A percentile compares a stretch with the other conserved stretches of the same genome.
phyloP scores from a whole-genome alignment of 2,113 vertebrate genomes.

The Callopanchax toddi region DNA sequence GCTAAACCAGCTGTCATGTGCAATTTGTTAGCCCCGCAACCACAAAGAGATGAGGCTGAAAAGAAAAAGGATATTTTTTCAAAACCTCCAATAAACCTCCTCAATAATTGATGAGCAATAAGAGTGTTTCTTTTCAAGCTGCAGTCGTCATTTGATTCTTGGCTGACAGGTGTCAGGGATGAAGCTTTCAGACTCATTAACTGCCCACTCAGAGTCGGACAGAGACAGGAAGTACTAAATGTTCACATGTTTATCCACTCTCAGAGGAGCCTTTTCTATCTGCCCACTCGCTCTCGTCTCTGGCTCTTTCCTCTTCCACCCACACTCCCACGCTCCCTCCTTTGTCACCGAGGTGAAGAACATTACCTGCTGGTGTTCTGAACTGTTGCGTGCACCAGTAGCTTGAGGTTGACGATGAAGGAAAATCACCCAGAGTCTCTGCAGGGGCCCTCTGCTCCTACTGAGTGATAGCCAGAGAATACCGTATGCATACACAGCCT shows the following conservation, averaged over 20 bases:
- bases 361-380: conserved; percentile 42
- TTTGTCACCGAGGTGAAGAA: conserved; percentile 51
- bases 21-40: background rate
- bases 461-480: conserved; percentile 30
- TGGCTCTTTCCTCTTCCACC: conserved; percentile 61
- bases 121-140: conserved; percentile 40
- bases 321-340: conserved; percentile 49
- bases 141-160: conserved; percentile 51
- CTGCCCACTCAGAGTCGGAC: conserved; percentile 67
- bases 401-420: conserved; percentile 16
- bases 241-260: conserved; percentile 73
- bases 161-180: conserved; percentile 63
- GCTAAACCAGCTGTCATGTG: background rate
- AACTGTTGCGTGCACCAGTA: conserved; percentile 28
- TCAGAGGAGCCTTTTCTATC: conserved; percentile 60
- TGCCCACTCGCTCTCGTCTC: conserved; percentile 65
- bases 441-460: conserved; percentile 38
- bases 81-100: conserved; percentile 19
- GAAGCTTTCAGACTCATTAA: conserved; percentile 75
- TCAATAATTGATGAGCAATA: conserved; percentile 58
- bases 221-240: conserved; percentile 58
- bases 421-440: conserved; percentile 17
- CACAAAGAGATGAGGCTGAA: conserved; percentile 4
- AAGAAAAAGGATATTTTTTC: conserved; percentile 5
- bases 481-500: conserved; percentile 38